These are phyloP conservation scores for Microchirus variegatus DNA, from an alignment of 2,797 vertebrate genomes.

Conservation along the genomic window DNA sequence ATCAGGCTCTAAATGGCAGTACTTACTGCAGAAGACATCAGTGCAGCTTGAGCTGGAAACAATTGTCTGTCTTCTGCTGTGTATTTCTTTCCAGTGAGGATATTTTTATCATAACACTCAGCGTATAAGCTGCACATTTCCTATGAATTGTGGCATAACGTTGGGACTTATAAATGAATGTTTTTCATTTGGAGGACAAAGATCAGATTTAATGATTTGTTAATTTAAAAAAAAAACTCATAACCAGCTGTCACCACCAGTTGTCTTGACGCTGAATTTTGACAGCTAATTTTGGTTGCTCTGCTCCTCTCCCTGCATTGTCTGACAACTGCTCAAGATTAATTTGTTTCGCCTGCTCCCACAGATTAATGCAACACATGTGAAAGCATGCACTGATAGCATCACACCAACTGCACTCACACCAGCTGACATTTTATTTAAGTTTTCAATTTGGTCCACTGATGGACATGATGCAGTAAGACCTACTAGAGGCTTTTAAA, in stretches of 20 bases:
- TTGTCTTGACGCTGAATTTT: slow-evolving; percentile 12
- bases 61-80: slow-evolving; percentile 9
- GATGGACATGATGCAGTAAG: too few relatives aligned
- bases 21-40: neutral
- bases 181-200: neutral
- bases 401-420: slow-evolving; percentile 20
- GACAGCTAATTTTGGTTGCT: neutral
- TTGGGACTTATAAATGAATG: too few relatives aligned
- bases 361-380: slow-evolving; percentile 12
- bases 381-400: slow-evolving; percentile 12
- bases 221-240: neutral
- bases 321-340: slow-evolving; percentile 39
- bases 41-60: neutral
- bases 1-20: neutral
- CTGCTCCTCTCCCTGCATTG: slow-evolving; percentile 6
- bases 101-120: neutral
- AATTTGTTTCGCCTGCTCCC: slow-evolving; percentile 20
- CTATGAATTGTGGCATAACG: neutral
- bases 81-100: slow-evolving; percentile 1
- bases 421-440: slow-evolving; percentile 12
- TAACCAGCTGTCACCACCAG: slow-evolving; percentile 7
- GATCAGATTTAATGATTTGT: neutral
- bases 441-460: too few relatives aligned
- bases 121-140: neutral
- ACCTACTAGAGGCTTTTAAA: too few relatives aligned